Conservation (phyloP, 2,888 invertebrate genomes). For the Alitta virens region DNA sequence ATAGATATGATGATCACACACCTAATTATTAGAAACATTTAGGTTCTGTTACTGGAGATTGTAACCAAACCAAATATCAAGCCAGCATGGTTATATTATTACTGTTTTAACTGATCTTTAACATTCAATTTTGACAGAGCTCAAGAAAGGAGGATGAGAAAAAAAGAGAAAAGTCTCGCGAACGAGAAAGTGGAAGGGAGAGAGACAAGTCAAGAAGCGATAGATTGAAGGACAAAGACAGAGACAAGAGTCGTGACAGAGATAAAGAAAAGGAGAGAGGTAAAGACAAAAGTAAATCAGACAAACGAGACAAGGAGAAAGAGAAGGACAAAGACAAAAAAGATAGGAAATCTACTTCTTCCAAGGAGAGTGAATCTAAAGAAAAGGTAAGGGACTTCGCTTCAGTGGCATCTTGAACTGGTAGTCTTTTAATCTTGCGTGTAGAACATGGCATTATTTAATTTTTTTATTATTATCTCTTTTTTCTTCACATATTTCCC, state of each 20-base stretch:
- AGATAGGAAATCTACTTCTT: not conserved
- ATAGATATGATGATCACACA: too few species aligned
- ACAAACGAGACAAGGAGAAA: not conserved
- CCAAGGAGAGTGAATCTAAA: not conserved
- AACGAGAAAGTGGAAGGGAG: not conserved
- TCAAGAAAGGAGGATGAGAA: constrained; percentile 16
- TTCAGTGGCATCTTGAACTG: too few species aligned
- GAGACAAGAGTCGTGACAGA: not conserved
- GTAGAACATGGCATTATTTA: too few species aligned
- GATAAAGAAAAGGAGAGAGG: not conserved
- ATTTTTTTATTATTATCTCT: too few species aligned
- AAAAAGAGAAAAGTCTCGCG: constrained; percentile 9
- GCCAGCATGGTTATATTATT: not conserved
- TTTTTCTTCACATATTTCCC: too few species aligned
- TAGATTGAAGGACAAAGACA: constrained; percentile 6
- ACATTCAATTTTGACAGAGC: constrained; percentile 2
- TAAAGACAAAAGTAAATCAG: too few species aligned
- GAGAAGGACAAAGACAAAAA: constrained; percentile 19
- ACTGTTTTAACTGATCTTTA: not conserved
- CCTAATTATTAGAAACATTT: too few species aligned
- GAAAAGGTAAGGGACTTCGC: not conserved
- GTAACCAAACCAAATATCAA: not conserved
- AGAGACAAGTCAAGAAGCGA: constrained; percentile 7
- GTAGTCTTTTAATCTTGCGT: too few species aligned
- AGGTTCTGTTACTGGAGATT: too few species aligned